Evolutionary conservation across 2,797 vertebrate species (phyloP).

Genomic region (Orientallactaga sibirica): DNA sequence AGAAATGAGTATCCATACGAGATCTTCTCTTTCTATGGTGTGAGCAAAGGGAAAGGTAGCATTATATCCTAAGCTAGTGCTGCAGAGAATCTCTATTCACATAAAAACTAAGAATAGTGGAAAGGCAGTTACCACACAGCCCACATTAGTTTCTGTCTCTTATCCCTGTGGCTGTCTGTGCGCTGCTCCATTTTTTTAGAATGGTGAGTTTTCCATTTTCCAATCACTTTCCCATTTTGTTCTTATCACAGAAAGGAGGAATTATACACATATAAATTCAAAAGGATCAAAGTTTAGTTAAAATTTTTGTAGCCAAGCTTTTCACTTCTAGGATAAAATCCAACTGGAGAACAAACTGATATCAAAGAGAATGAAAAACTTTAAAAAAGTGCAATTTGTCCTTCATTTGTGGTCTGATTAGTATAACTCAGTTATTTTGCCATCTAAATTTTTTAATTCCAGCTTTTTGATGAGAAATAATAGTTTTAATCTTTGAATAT

Average conservation of each 20-base stretch:
- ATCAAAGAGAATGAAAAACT: conserved; percentile 83
- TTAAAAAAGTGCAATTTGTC: conserved; percentile 81
- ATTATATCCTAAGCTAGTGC: background rate
- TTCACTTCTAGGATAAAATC: conserved; percentile 82
- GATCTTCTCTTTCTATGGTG: background rate
- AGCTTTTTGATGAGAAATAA: conserved; percentile 20
- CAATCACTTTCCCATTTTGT: background rate
- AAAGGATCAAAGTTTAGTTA: conserved; percentile 82
- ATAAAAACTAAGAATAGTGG: background rate
- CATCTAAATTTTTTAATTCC: conserved; percentile 76
- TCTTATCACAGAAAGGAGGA: background rate
- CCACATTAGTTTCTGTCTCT: background rate
- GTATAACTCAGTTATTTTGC: conserved; percentile 73
- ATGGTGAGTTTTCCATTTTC: background rate
- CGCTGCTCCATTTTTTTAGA: background rate
- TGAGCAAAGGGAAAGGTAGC: background rate
- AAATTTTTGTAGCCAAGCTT: conserved; percentile 77
- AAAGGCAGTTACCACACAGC: background rate
- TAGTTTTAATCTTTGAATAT: conserved; percentile 8
- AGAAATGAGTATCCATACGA: background rate
- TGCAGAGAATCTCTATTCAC: conserved; percentile 11
- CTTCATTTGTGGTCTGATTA: conserved; percentile 83
- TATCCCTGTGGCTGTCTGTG: background rate
- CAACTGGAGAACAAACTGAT: conserved; percentile 80
- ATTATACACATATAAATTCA: conserved; percentile 58